Base-by-base conservation (phyloP, 2,797 vertebrate species). In the Lutjanus argentimaculatus region DNA sequence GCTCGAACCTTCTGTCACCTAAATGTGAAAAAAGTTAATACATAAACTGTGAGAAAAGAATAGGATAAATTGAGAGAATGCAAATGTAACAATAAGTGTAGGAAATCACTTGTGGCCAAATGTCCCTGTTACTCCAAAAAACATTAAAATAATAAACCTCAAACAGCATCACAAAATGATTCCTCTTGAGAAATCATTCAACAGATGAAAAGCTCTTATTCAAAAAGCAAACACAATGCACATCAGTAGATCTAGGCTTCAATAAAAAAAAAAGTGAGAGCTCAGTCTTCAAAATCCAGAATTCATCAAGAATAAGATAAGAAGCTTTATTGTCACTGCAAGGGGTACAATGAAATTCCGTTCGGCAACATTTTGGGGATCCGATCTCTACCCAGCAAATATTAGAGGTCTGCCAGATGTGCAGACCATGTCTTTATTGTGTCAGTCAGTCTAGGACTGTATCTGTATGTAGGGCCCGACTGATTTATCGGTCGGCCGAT, bases 81-180 rank as follows among this genome's bases (percentile, higher is more conserved):
- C 12, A 52, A 51, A 63, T 67, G 17, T 48, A 48, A 51, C 17
- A 59, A 66, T 22, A 59, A 12, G 13, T 21, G 30, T n/a, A 21
- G n/a, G 0, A 79, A 43, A 62, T 69, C 58, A 78, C 19, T 48
- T 51, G 22, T 56, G 21, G 57, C 15, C 17, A 67, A 73, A 72
- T 63, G 48, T 77, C 2, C 14, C 25, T 19, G 17, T 55, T 58
- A 30, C 8, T 19, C 30, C 19, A 42, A 15, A 64, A 59, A 66
- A 67, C 14, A 6, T 14, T 36, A 7, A 69, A 75, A 67, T 12
- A 63, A 21, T 21, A 7, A 56, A 40, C 56, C 25, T 57, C 16
- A 56, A 57, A 16, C 56, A 25, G 14, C 2, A 19, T 49, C 57
- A 43, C 15, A 30, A 0, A 0, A 36, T 40, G 17, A 63, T 42